These are phyloP conservation scores for Camponotus floridanus DNA, from an alignment of 1,140 invertebrate species.

Conservation along the genomic window DNA sequence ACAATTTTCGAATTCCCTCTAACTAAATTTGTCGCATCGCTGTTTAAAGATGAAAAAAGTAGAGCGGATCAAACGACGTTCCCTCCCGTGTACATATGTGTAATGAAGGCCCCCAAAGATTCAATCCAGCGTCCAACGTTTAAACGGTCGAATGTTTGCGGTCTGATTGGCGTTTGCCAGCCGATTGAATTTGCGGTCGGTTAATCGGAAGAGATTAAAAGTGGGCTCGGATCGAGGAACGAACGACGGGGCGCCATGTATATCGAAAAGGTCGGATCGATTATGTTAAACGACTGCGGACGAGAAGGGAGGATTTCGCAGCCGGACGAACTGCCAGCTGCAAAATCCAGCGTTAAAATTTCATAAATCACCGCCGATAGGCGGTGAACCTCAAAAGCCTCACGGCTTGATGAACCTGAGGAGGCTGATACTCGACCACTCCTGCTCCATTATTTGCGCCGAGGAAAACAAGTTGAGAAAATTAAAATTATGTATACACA, in stretches of 20 bases:
- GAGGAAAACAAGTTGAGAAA: slow-evolving; percentile 46
- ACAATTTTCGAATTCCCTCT: slow-evolving; percentile 15
- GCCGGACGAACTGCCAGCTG: slow-evolving; percentile 39
- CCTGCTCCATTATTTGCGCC: slow-evolving; percentile 33
- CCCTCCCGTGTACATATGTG: slow-evolving; percentile 14
- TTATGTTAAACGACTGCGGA: slow-evolving; percentile 59
- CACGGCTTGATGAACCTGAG: slow-evolving; percentile 26
- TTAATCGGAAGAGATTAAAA: slow-evolving; percentile 70
- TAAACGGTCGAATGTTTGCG: slow-evolving; percentile 67
- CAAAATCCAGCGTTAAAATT: slow-evolving; percentile 65
- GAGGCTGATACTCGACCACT: neutral
- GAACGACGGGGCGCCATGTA: slow-evolving; percentile 32
- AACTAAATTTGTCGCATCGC: slow-evolving; percentile 34
- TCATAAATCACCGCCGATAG: slow-evolving; percentile 68
- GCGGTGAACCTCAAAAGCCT: slow-evolving; percentile 54
- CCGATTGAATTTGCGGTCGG: slow-evolving; percentile 25
- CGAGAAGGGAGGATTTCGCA: slow-evolving; percentile 49
- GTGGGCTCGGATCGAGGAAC: slow-evolving; percentile 54
- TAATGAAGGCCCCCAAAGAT: slow-evolving; percentile 62
- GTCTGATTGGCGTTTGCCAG: slow-evolving; percentile 29
- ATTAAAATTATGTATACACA: slow-evolving; percentile 29
- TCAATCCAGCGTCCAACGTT: slow-evolving; percentile 57
- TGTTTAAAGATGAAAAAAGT: slow-evolving; percentile 43
- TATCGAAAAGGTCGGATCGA: slow-evolving; percentile 61
- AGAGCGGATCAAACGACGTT: slow-evolving; percentile 26